phyloP scores from a whole-genome alignment of 2,888 invertebrate genomes.

The Parasteatoda lunata region DNA sequence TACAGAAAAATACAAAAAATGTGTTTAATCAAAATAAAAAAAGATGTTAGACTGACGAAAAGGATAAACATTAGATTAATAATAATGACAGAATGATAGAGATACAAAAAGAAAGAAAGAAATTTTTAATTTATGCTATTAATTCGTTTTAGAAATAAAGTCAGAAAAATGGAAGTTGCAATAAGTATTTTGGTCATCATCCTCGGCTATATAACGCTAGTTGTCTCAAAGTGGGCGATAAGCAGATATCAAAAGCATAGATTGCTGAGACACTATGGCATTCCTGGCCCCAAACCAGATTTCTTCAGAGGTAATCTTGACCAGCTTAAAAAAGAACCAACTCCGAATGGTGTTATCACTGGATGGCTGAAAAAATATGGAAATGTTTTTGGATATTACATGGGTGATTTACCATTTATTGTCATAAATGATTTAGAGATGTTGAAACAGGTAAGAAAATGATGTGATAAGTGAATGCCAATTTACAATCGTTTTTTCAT shows the following conservation, averaged over 20 bases:
- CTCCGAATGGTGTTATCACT: conserved; percentile 7
- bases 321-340: not conserved
- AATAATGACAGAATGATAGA: too few species aligned
- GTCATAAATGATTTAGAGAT: conserved; percentile 5
- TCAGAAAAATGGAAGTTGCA: too few species aligned
- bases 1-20: too few species aligned
- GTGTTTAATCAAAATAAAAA: too few species aligned
- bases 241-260: not conserved
- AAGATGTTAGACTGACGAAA: too few species aligned
- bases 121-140: too few species aligned
- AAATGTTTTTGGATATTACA: not conserved
- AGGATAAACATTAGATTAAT: too few species aligned
- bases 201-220: not conserved
- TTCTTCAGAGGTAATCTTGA: not conserved
- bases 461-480: not conserved
- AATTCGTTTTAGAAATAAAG: too few species aligned
- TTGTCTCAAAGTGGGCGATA: not conserved
- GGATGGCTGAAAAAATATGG: not conserved
- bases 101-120: too few species aligned
- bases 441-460: conserved; percentile 62
- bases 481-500: too few species aligned
- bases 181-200: too few species aligned
- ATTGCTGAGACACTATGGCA: not conserved
- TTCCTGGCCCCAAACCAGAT: not conserved
- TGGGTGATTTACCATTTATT: conserved; percentile 1